Evolutionary conservation across 2,888 invertebrate species (phyloP), one percentile per base, ranked within the genome.

Genomic region (Polylopha cassiicola): DNA sequence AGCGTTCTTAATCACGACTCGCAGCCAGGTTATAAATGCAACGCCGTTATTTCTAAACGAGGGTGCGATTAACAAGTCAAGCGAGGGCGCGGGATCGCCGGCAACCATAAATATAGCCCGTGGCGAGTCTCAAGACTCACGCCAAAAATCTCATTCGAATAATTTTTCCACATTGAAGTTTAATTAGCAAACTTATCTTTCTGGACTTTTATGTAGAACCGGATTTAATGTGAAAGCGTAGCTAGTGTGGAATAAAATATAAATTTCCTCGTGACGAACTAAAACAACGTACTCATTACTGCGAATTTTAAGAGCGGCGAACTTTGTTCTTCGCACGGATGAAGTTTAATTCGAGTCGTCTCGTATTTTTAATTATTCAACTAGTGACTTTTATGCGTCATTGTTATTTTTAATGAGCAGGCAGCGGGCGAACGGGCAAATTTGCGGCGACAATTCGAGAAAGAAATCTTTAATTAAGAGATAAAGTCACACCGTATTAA

Each of bases 401-500:
- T 36, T 28, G 15, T 27, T 28, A 27, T 21, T 37, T 23, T 17
- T 23, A 29, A 37, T 13, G 37, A 29, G 22, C 13, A 7, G n/a
- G 23, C 9, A 30, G 33, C 33, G 14, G 9, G 8, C 28, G 24
- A 29, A 18, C 15, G 9, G 10, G 11, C 15, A 29, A 8, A 18
- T 4, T 15, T 3, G n/a, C 14, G n/a, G n/a, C 8, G 8, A 9
- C 15, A n/a, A 8, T 27, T 16, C 9, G 8, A 22, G 18, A 17
- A 22, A 23, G 14, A 21, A 28, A 33, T 20, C 15, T 34, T 28
- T 22, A 42, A 23, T 37, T 37, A 37, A 27, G 30, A 30, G 29
- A 36, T 42, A 26, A 26, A 53, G 53, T 58, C 55, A 53, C 49
- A 48, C 51, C 46, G 48, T 48, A 49, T 63, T 62, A n/a, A 55